Evolutionary conservation across 1,140 invertebrate genomes (phyloP).

Genomic region (Cephus cinctus): DNA sequence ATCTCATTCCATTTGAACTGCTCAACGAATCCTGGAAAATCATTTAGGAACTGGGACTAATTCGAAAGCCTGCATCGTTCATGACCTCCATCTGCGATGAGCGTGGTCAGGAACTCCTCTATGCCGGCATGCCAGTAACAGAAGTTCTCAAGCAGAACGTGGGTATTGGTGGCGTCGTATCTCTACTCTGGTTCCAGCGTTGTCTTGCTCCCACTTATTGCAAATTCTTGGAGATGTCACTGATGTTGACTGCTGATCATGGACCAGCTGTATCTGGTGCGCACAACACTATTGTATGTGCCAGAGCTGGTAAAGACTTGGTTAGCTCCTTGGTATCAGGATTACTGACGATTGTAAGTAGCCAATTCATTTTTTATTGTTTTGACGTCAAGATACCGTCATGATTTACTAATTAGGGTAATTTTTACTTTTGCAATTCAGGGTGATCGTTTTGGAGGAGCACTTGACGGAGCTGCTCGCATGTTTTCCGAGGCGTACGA

Average conservation of each 20-base stretch:
- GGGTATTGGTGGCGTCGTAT: conserved; percentile 96
- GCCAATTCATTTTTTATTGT: conserved; percentile 9
- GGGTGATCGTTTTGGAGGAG: conserved; percentile 98
- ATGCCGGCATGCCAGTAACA: conserved; percentile 98
- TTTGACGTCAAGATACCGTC: neutral
- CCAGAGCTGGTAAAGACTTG: conserved; percentile 97
- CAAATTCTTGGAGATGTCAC: conserved; percentile 98
- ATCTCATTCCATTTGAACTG: too few relatives aligned
- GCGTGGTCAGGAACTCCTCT: conserved; percentile 94
- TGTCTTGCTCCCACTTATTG: conserved; percentile 91
- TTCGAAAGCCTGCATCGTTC: conserved; percentile 98
- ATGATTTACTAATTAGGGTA: conserved; percentile 2
- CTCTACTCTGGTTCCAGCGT: conserved; percentile 97
- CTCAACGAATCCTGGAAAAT: too few relatives aligned
- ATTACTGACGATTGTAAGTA: conserved; percentile 93
- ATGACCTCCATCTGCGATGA: conserved; percentile 99
- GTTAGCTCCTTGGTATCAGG: conserved; percentile 96
- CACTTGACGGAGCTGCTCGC: conserved; percentile 91
- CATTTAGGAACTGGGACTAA: conserved; percentile 88
- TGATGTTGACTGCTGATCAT: conserved; percentile 99
- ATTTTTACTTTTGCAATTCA: conserved; percentile 39
- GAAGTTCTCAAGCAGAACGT: conserved; percentile 87
- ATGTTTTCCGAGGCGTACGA: conserved; percentile 97
- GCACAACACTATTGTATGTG: conserved; percentile 99
- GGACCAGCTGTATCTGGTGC: conserved; percentile 98